A percentile compares a stretch with the other conserved stretches of the same genome.
Evolutionary conservation across 2,888 invertebrate genomes (phyloP).

Genomic region (Ypsolopha scabrella): DNA sequence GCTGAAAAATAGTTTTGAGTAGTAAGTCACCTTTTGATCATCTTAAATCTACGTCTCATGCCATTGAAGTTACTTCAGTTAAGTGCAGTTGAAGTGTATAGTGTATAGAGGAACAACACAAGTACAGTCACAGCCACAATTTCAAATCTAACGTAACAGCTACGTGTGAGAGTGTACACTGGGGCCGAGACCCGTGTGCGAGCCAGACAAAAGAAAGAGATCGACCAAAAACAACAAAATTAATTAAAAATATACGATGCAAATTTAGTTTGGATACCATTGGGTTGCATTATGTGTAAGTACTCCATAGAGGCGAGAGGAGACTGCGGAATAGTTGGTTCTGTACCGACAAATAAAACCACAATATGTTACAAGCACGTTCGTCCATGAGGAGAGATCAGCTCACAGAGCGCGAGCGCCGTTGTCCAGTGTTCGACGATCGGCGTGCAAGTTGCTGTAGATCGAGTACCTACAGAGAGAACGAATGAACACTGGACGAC

Average conservation of each 20-base stretch:
- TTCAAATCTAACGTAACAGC: constrained; percentile 35
- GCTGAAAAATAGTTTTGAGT: constrained; percentile 72
- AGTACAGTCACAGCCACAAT: constrained; percentile 63
- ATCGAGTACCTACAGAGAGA: no score
- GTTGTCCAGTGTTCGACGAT: not conserved
- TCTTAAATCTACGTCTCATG: constrained; percentile 46
- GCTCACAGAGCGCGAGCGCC: not conserved
- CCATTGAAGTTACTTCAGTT: constrained; percentile 24
- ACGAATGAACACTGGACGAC: not conserved
- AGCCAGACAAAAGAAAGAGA: constrained; percentile 19
- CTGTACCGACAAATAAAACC: constrained; percentile 65
- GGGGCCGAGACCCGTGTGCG: constrained; percentile 20
- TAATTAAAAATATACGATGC: constrained; percentile 38
- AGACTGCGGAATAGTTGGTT: constrained; percentile 65
- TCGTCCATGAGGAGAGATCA: constrained; percentile 18
- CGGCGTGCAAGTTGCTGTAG: no score
- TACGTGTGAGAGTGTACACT: constrained; percentile 27
- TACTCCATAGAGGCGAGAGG: constrained; percentile 61
- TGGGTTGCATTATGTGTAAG: constrained; percentile 66
- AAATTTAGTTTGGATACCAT: constrained; percentile 58
- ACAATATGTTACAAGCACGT: constrained; percentile 58
- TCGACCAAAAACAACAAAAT: constrained; percentile 20
- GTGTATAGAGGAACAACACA: constrained; percentile 31
- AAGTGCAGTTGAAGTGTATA: constrained; percentile 34
- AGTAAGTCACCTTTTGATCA: constrained; percentile 75